Evolutionary conservation across 2,888 invertebrate species (phyloP).

Genomic region (Drosophila stalkeri): DNA sequence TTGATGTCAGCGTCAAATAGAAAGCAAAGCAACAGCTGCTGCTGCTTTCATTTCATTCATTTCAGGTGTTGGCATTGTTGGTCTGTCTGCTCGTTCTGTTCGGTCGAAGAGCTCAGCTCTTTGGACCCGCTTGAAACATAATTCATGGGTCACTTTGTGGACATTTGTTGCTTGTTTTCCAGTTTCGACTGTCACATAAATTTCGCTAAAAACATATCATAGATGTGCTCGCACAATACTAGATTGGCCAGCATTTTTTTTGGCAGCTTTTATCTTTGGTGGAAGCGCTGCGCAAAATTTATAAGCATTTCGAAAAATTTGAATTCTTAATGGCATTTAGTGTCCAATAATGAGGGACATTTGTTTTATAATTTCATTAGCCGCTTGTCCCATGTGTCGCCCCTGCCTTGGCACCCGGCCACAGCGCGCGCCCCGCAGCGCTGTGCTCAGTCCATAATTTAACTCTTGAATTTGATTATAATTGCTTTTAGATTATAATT

Average conservation of each 20-base stretch:
- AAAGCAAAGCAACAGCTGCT: constrained; percentile 12
- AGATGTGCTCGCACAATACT: constrained; percentile 34
- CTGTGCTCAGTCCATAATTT: constrained; percentile 49
- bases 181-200: constrained; percentile 77
- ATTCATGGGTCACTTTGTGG: constrained; percentile 72
- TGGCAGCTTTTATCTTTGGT: constrained; percentile 17
- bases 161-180: constrained; percentile 78
- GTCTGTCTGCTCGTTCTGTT: background rate
- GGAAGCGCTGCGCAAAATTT: constrained; percentile 49
- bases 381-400: constrained; percentile 49
- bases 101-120: constrained; percentile 15
- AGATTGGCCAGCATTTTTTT: constrained; percentile 49
- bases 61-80: constrained; percentile 14
- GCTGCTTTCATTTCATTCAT: constrained; percentile 35
- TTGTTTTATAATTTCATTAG: constrained; percentile 81
- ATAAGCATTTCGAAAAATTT: constrained; percentile 64
- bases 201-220: constrained; percentile 58
- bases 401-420: constrained; percentile 1
- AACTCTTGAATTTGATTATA: constrained; percentile 62
- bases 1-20: constrained; percentile 5
- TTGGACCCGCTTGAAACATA: constrained; percentile 38
- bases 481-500: constrained; percentile 76
- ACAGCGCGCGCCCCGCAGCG: background rate
- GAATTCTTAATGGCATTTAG: constrained; percentile 78
- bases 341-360: constrained; percentile 80